A percentile compares a stretch with the other conserved stretches of the same genome.
phyloP scores from a whole-genome alignment of 2,113 vertebrate species.

The Osmerus eperlanus region DNA sequence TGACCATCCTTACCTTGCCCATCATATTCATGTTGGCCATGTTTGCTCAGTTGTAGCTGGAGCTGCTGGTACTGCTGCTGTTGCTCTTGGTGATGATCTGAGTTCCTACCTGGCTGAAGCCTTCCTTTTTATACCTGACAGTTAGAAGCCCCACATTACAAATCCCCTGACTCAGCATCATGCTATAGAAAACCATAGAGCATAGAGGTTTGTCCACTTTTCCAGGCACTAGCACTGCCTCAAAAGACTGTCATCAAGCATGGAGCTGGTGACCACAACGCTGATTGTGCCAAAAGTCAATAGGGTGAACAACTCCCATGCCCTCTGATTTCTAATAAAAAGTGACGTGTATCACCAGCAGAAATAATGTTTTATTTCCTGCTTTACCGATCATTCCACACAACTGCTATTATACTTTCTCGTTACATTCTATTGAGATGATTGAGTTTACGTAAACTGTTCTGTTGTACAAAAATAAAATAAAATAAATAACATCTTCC shows the following conservation, averaged over 20 bases:
- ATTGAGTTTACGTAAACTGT: too few species aligned
- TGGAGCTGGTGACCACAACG: too few species aligned
- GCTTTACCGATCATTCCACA: too few species aligned
- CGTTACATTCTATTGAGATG: too few species aligned
- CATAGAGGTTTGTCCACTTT: background rate
- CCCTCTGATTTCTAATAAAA: too few species aligned
- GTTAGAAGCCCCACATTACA: slow-evolving; percentile 5
- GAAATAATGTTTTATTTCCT: too few species aligned
- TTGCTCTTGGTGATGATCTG: slow-evolving; percentile 1
- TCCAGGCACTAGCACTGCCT: background rate
- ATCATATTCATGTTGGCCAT: slow-evolving; percentile 15
- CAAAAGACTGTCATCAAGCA: background rate
- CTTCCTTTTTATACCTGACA: slow-evolving; percentile 9
- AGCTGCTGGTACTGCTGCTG: background rate
- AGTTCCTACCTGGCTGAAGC: background rate
- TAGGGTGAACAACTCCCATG: too few species aligned
- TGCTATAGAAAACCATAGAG: background rate
- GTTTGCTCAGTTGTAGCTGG: background rate
- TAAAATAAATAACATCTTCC: too few species aligned
- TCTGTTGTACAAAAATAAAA: too few species aligned
- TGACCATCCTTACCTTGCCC: slow-evolving; percentile 2
- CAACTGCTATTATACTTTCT: too few species aligned
- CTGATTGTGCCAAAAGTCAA: too few species aligned
- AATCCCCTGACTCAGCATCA: slow-evolving; percentile 9
- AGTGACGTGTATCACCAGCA: too few species aligned